Evolutionary conservation across 2,113 vertebrate genomes (phyloP).

Genomic region (Pluvialis apricaria): DNA sequence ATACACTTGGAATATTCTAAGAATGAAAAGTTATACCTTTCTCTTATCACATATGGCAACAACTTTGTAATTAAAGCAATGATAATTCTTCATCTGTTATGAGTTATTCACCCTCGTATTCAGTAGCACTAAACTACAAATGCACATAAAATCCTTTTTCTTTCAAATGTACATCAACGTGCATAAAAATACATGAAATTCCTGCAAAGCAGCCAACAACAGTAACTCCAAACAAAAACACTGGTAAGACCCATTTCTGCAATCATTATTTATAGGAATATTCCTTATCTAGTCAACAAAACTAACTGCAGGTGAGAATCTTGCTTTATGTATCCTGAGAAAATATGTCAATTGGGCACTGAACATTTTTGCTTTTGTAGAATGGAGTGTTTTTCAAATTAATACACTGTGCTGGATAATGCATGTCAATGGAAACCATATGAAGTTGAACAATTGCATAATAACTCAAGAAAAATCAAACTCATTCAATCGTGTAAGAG

Average conservation of each 20-base stretch:
- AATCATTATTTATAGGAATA: not conserved
- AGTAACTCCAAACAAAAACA: not conserved
- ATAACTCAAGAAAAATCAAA: not conserved
- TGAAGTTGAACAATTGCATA: not conserved
- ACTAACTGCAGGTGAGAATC: not conserved
- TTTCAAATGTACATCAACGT: not conserved
- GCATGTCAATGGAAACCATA: not conserved
- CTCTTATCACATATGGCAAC: not conserved
- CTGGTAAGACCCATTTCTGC: not conserved
- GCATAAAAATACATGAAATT: not conserved
- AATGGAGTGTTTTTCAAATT: not conserved
- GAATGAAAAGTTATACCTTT: not conserved
- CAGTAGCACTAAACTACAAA: not conserved
- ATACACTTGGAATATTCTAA: not conserved
- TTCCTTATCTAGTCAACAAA: not conserved
- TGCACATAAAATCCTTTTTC: not conserved
- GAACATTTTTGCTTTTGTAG: not conserved
- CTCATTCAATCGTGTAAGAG: not conserved
- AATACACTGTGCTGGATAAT: not conserved
- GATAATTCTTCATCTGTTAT: not conserved
- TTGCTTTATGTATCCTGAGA: not conserved
- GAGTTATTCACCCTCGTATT: not conserved
- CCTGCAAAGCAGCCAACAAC: not conserved
- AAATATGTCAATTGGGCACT: not conserved
- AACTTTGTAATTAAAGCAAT: not conserved